A percentile compares a stretch with the other conserved stretches of the same genome.
These are phyloP conservation scores for Manis crassicaudata DNA, from an alignment of 2,797 vertebrate genomes.

Conservation along the genomic window DNA sequence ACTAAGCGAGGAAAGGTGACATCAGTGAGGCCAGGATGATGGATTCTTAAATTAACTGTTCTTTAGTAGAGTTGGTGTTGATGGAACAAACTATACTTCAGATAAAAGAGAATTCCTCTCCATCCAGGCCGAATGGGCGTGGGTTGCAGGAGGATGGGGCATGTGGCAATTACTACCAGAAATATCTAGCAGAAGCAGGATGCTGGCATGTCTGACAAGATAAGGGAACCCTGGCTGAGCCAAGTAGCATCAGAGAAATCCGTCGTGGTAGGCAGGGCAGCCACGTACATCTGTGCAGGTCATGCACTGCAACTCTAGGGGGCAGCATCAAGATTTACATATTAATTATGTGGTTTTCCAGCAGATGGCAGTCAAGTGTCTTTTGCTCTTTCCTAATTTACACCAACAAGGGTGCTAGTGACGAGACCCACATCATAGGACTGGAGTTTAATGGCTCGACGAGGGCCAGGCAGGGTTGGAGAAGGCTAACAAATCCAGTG, in stretches of 20 bases:
- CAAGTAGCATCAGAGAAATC: not conserved
- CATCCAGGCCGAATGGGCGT: not conserved
- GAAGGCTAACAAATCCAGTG: not conserved
- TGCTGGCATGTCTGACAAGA: not conserved
- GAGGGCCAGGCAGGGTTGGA: not conserved
- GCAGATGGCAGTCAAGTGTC: constrained; percentile 36
- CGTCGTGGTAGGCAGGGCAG: not conserved
- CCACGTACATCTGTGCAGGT: not conserved
- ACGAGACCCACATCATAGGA: not conserved
- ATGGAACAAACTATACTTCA: not conserved
- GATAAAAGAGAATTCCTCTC: not conserved
- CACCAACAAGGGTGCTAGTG: not conserved
- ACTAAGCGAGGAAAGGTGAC: not conserved
- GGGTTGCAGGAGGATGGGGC: not conserved
- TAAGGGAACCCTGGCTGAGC: not conserved
- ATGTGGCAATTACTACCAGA: not conserved
- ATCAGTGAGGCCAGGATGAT: not conserved
- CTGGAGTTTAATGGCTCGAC: not conserved
- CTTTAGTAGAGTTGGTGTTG: too few relatives aligned
- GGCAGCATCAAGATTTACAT: accelerated
- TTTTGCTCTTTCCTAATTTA: not conserved
- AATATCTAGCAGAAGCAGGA: not conserved
- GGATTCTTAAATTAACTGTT: not conserved
- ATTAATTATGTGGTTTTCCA: not conserved
- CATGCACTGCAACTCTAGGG: not conserved